phyloP scores from a whole-genome alignment of 2,888 invertebrate species.

The Caenorhabditis macrosperma region DNA sequence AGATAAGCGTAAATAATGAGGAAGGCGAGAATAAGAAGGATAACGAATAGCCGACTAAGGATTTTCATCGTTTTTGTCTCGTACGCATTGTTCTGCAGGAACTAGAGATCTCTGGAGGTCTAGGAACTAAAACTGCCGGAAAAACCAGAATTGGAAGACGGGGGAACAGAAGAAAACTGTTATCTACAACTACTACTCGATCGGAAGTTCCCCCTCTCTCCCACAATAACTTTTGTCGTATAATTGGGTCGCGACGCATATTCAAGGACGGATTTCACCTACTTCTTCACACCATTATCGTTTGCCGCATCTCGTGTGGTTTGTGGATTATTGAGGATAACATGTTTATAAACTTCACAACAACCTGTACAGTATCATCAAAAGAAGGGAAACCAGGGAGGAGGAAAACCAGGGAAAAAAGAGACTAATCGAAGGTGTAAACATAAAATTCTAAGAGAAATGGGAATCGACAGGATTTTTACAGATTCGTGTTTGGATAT shows the following conservation, averaged over 20 bases:
- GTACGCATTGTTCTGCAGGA: neutral
- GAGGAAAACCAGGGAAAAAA: neutral
- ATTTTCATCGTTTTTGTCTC: conserved; percentile 31
- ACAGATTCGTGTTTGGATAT: conserved; percentile 27
- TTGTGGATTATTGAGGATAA: neutral
- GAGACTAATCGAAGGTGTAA: conserved; percentile 21
- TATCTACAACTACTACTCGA: conserved; percentile 30
- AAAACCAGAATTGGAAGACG: conserved; percentile 40
- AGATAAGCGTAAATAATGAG: neutral
- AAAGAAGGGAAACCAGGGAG: neutral
- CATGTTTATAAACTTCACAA: conserved; percentile 5
- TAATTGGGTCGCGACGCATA: conserved; percentile 47
- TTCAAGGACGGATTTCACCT: conserved; percentile 48
- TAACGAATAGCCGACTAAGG: conserved; percentile 20
- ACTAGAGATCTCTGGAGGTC: neutral
- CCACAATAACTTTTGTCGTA: conserved; percentile 38
- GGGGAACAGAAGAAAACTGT: too few relatives aligned
- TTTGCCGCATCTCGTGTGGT: conserved; percentile 19
- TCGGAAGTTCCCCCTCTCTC: conserved; percentile 14
- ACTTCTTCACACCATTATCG: conserved; percentile 41
- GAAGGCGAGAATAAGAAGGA: conserved; percentile 8
- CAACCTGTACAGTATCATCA: conserved; percentile 52
- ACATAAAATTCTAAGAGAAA: neutral
- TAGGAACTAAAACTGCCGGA: conserved; percentile 5
- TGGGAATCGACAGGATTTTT: neutral